Conservation (phyloP, 2,888 invertebrate species). For the Anarsia innoxiella region DNA sequence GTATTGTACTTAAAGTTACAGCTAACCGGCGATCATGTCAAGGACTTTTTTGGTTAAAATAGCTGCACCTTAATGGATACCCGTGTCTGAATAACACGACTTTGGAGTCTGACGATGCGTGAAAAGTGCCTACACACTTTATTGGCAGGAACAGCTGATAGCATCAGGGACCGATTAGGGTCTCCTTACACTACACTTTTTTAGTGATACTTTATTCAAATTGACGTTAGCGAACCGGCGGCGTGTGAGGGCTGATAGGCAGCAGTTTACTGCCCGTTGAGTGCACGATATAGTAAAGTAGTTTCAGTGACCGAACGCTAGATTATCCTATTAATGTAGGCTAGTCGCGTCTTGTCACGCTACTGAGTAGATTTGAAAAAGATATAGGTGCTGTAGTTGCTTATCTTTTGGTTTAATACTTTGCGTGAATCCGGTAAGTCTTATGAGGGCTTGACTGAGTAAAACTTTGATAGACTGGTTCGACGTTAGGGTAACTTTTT, state of each 20-base stretch:
- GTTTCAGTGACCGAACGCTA: slow-evolving; percentile 33
- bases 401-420: too few species aligned
- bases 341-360: slow-evolving; percentile 37
- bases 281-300: slow-evolving; percentile 18
- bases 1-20: slow-evolving; percentile 14
- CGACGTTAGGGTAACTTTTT: too few species aligned
- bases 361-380: slow-evolving; percentile 3
- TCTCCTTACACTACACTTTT: slow-evolving; percentile 48
- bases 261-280: slow-evolving; percentile 39
- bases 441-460: too few species aligned
- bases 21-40: slow-evolving; percentile 4
- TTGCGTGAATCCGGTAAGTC: too few species aligned
- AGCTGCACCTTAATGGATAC: neutral
- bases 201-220: slow-evolving; percentile 58
- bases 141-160: slow-evolving; percentile 40
- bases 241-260: slow-evolving; percentile 54
- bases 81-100: neutral
- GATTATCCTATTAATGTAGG: slow-evolving; percentile 48
- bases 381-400: too few species aligned
- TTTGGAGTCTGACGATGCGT: slow-evolving; percentile 35
- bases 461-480: too few species aligned
- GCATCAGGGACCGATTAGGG: slow-evolving; percentile 48
- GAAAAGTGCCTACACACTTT: slow-evolving; percentile 40
- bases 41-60: slow-evolving; percentile 1
- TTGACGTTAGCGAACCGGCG: slow-evolving; percentile 44